A percentile compares a stretch with the other conserved stretches of the same genome.
Conservation (phyloP, 37 sponge, comb jelly and placozoan species). For the Agelas oroides region DNA sequence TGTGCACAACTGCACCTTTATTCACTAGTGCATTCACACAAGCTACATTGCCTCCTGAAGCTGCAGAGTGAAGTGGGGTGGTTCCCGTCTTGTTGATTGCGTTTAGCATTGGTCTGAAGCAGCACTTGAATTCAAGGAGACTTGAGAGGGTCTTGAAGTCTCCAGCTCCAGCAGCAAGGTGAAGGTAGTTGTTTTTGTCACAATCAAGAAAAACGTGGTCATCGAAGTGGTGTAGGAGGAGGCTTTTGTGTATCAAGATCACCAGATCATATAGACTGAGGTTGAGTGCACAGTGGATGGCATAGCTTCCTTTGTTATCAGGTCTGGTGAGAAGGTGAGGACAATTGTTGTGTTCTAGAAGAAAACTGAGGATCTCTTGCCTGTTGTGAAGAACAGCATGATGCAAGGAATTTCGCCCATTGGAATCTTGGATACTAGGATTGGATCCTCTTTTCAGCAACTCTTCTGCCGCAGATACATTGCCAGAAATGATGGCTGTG, state of each 20-base stretch:
- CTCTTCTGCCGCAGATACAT: slow-evolving; percentile 38
- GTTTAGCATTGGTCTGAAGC: slow-evolving; percentile 58
- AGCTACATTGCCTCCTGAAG: slow-evolving; percentile 27
- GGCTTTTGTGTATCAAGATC: background rate
- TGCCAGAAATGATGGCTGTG: slow-evolving; percentile 53
- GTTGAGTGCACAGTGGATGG: slow-evolving; percentile 58
- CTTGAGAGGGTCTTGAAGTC: slow-evolving; percentile 20
- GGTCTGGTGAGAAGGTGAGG: background rate
- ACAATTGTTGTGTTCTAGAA: slow-evolving; percentile 5
- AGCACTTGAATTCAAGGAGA: slow-evolving; percentile 22
- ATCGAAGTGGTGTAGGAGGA: background rate
- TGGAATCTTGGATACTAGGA: slow-evolving; percentile 13
- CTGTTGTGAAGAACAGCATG: slow-evolving; percentile 34
- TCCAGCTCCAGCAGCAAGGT: slow-evolving; percentile 60
- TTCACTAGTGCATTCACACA: slow-evolving; percentile 66
- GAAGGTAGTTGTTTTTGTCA: slow-evolving; percentile 60
- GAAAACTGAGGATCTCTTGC: slow-evolving; percentile 14
- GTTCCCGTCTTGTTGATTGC: slow-evolving; percentile 45
- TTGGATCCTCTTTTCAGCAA: slow-evolving; percentile 49
- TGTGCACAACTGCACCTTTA: slow-evolving; percentile 77
- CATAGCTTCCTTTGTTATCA: slow-evolving; percentile 20
- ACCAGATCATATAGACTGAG: slow-evolving; percentile 22
- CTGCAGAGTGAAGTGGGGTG: slow-evolving; percentile 83
- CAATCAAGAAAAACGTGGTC: slow-evolving; percentile 25
- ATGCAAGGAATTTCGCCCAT: slow-evolving; percentile 52